These are phyloP conservation scores for Phenacoccus solenopsis DNA, from an alignment of 1,140 invertebrate species.

Conservation along the genomic window DNA sequence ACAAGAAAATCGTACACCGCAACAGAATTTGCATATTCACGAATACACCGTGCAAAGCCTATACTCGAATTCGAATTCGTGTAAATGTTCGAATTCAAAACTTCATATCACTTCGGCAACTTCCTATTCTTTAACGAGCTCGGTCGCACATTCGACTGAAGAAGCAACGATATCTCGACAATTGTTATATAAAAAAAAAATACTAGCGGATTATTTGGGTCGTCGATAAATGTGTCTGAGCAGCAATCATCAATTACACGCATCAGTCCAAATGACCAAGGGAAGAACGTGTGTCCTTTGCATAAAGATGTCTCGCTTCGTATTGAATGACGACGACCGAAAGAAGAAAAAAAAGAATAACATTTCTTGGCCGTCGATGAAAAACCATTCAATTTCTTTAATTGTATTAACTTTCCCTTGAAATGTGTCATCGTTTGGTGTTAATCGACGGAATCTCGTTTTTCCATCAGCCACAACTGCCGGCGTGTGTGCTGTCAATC, in stretches of 20 bases:
- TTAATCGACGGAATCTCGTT: neutral
- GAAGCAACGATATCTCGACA: neutral
- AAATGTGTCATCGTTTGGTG: neutral
- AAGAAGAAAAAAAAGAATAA: neutral
- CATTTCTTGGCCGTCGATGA: neutral
- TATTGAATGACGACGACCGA: neutral
- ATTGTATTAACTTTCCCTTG: constrained; percentile 15
- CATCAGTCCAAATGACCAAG: constrained; percentile 14
- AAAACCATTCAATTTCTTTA: constrained; percentile 10
- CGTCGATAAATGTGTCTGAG: constrained; percentile 13
- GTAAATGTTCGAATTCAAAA: too few species aligned
- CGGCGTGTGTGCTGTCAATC: too few species aligned
- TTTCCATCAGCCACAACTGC: too few species aligned
- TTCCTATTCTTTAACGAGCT: neutral
- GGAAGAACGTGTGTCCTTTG: constrained; percentile 15
- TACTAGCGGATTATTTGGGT: constrained; percentile 8
- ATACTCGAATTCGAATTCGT: too few species aligned
- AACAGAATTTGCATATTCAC: neutral
- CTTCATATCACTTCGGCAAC: neutral
- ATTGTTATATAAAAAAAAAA: constrained; percentile 15
- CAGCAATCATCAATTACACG: constrained; percentile 16
- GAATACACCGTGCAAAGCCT: too few species aligned
- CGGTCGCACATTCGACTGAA: neutral
- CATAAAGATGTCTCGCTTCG: neutral
- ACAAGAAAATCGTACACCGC: neutral